Evolutionary conservation across 2,113 vertebrate genomes (phyloP).

Genomic region (Ciconia maguari): DNA sequence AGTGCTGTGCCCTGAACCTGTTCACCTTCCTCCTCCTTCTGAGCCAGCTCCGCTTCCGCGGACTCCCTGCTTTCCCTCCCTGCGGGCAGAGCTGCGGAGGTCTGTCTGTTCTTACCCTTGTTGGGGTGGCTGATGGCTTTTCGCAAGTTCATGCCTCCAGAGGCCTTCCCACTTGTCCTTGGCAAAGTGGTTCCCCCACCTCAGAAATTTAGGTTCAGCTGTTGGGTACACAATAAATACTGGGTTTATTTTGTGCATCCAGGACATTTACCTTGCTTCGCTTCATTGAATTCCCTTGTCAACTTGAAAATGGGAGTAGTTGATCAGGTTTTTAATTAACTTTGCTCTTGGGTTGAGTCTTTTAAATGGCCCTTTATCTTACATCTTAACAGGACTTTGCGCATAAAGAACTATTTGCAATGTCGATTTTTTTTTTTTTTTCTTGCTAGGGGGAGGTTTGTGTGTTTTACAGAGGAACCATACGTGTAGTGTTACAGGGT

Average conservation of each 20-base stretch:
- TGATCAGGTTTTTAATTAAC: not conserved
- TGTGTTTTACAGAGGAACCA: fast-evolving
- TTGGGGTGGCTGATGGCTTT: not conserved
- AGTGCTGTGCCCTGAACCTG: not conserved
- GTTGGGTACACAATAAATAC: fast-evolving
- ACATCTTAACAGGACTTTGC: not conserved
- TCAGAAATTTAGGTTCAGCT: not conserved
- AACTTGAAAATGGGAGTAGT: not conserved
- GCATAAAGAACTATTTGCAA: not conserved
- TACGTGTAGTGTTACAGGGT: fast-evolving
- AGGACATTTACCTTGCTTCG: not conserved
- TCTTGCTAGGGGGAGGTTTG: fast-evolving
- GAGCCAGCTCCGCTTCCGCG: not conserved
- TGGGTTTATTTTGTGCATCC: not conserved
- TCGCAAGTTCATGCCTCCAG: fast-evolving
- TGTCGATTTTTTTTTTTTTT: too few relatives aligned
- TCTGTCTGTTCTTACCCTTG: fast-evolving
- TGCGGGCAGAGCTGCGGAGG: fast-evolving
- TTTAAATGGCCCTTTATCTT: not conserved
- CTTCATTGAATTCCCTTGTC: not conserved
- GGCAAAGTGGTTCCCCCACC: not conserved
- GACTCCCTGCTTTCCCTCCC: not conserved
- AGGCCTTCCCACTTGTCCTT: not conserved
- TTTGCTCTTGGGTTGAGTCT: not conserved
- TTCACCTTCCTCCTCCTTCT: fast-evolving